Evolutionary conservation across 1,140 invertebrate species (phyloP).

Genomic region (Odontomachus brunneus): DNA sequence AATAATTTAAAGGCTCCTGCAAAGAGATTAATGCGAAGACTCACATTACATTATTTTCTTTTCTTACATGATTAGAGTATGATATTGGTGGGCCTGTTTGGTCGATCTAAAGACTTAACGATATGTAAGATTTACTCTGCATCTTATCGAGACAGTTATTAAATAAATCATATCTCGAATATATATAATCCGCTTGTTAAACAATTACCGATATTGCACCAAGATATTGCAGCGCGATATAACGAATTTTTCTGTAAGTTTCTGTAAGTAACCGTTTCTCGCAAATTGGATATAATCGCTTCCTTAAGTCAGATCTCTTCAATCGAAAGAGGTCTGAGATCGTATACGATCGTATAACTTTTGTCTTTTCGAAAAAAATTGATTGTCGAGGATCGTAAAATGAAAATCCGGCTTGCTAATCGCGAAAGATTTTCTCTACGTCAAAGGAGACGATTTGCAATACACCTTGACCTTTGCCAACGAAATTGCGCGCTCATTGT

Average conservation of each 20-base stretch:
- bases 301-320: not conserved
- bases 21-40: too few relatives aligned
- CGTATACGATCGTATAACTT: not conserved
- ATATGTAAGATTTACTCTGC: not conserved
- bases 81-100: too few relatives aligned
- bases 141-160: not conserved
- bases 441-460: constrained; percentile 30
- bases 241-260: too few relatives aligned
- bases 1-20: not conserved
- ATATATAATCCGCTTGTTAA: not conserved
- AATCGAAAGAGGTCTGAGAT: not conserved
- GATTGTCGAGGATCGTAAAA: not conserved
- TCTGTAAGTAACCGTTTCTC: too few relatives aligned
- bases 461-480: not conserved
- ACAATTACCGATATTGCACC: not conserved
- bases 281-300: not conserved
- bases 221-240: too few relatives aligned
- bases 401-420: constrained; percentile 35
- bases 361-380: not conserved
- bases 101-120: too few relatives aligned
- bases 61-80: too few relatives aligned
- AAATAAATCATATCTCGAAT: not conserved
- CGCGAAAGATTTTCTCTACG: constrained; percentile 9
- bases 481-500: constrained; percentile 30
- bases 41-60: too few relatives aligned